phyloP scores from a whole-genome alignment of 30 jellyfish, hydroid and myxozoan genomes.

The Catostylus mosaicus region DNA sequence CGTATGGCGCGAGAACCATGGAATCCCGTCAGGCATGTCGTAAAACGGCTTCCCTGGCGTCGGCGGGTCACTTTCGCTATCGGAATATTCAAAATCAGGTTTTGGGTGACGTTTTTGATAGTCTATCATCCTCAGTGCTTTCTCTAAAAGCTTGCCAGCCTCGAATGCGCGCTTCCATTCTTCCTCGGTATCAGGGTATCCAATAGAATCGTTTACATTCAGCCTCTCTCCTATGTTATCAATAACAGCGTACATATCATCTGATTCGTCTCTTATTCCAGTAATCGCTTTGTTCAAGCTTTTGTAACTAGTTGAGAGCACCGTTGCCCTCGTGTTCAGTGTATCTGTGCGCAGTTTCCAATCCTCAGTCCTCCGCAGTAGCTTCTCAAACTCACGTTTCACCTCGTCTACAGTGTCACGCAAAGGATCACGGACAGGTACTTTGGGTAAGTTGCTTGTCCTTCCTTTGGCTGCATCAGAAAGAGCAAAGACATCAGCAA shows the following conservation, averaged over 20 bases:
- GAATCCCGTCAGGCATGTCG: slow-evolving; percentile 52
- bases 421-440: slow-evolving; percentile 31
- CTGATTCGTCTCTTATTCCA: slow-evolving; percentile 71
- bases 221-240: slow-evolving; percentile 66
- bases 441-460: slow-evolving; percentile 8
- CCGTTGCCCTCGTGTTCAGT: slow-evolving; percentile 46
- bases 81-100: slow-evolving; percentile 73
- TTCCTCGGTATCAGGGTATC: slow-evolving; percentile 78
- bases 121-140: slow-evolving; percentile 43
- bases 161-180: slow-evolving; percentile 74
- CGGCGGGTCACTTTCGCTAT: slow-evolving; percentile 65
- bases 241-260: slow-evolving; percentile 46
- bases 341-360: slow-evolving; percentile 68
- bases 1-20: slow-evolving; percentile 41
- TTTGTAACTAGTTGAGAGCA: slow-evolving; percentile 47
- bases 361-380: slow-evolving; percentile 61
- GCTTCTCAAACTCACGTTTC: slow-evolving; percentile 39
- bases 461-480: slow-evolving; percentile 20
- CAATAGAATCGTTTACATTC: slow-evolving; percentile 57
- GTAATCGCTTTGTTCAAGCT: slow-evolving; percentile 46
- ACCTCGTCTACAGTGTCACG: slow-evolving; percentile 49
- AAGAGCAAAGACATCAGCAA: slow-evolving; percentile 46
- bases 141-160: slow-evolving; percentile 43
- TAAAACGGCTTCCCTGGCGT: slow-evolving; percentile 52
- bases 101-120: slow-evolving; percentile 46